These are phyloP conservation scores for Capricornis sumatraensis DNA, from an alignment of 2,113 vertebrate species.

Conservation along the genomic window DNA sequence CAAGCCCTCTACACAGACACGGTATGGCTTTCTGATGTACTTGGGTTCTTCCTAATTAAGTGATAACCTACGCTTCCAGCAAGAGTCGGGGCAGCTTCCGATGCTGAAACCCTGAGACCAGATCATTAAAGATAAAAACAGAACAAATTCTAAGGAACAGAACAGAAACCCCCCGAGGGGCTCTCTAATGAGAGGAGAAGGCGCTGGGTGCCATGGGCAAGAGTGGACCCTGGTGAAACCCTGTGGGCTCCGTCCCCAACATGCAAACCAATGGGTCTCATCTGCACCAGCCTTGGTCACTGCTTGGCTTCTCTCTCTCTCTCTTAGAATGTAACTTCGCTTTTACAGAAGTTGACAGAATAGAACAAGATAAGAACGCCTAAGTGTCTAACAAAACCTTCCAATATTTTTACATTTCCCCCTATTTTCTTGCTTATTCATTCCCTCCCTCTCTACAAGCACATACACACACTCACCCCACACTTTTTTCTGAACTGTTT, in stretches of 20 bases:
- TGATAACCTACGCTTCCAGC: not conserved
- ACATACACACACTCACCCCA: not conserved
- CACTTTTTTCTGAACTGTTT: not conserved
- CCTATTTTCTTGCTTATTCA: not conserved
- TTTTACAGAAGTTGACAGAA: not conserved
- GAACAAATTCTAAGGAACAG: constrained; percentile 10
- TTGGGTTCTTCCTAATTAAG: not conserved
- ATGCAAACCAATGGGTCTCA: not conserved
- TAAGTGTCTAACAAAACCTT: not conserved
- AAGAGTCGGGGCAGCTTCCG: not conserved
- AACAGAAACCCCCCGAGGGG: not conserved
- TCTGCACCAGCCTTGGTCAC: not conserved
- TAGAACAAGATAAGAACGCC: not conserved
- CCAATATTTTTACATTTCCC: not conserved
- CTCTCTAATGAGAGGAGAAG: not conserved
- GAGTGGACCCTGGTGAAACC: not conserved
- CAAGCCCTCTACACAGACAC: not conserved
- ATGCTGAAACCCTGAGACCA: not conserved
- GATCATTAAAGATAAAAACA: constrained; percentile 32
- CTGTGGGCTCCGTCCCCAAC: not conserved
- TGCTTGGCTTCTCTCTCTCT: not conserved
- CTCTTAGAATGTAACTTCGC: not conserved
- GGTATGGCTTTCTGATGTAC: not conserved
- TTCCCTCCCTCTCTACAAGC: not conserved
- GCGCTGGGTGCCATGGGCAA: not conserved